A percentile compares a stretch with the other conserved stretches of the same genome.
Evolutionary conservation across 2,888 invertebrate genomes (phyloP).

Genomic region (Synergus itoensis): DNA sequence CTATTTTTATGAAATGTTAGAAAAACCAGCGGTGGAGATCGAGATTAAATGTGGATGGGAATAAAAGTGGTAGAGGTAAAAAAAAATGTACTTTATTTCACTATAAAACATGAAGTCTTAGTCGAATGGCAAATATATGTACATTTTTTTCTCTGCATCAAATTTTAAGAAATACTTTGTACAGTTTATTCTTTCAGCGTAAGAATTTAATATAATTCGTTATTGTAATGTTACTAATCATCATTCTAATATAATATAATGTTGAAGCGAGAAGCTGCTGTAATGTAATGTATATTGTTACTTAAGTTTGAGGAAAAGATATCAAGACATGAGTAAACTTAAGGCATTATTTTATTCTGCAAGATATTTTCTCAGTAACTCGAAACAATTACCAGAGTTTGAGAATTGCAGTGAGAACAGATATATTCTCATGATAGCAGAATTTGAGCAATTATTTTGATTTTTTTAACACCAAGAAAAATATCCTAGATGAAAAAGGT

Average conservation of each 20-base stretch:
- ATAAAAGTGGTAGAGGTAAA: neutral
- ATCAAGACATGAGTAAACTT: slow-evolving; percentile 7
- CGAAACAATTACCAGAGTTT: neutral
- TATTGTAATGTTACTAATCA: slow-evolving; percentile 51
- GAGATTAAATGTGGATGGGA: neutral
- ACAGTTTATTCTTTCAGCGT: slow-evolving; percentile 47
- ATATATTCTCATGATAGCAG: slow-evolving; percentile 7
- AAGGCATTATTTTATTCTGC: slow-evolving; percentile 21
- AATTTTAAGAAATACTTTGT: slow-evolving; percentile 50
- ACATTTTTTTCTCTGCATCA: neutral
- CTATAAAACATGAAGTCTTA: slow-evolving; percentile 2
- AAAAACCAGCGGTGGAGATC: neutral
- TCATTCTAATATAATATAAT: slow-evolving; percentile 53
- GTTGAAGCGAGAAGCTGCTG: slow-evolving; percentile 48
- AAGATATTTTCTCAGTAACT: neutral
- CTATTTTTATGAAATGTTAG: slow-evolving; percentile 5
- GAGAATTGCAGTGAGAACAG: neutral
- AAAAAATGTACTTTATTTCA: neutral
- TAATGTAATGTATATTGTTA: slow-evolving; percentile 54
- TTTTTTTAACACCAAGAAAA: neutral
- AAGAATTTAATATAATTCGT: slow-evolving; percentile 51
- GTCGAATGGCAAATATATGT: neutral
- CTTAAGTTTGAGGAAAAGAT: slow-evolving; percentile 47
- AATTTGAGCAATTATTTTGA: slow-evolving; percentile 6
- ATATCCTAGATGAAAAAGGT: neutral